Conservation (phyloP, 2,113 vertebrate genomes). For the Lasiurus cinereus region DNA sequence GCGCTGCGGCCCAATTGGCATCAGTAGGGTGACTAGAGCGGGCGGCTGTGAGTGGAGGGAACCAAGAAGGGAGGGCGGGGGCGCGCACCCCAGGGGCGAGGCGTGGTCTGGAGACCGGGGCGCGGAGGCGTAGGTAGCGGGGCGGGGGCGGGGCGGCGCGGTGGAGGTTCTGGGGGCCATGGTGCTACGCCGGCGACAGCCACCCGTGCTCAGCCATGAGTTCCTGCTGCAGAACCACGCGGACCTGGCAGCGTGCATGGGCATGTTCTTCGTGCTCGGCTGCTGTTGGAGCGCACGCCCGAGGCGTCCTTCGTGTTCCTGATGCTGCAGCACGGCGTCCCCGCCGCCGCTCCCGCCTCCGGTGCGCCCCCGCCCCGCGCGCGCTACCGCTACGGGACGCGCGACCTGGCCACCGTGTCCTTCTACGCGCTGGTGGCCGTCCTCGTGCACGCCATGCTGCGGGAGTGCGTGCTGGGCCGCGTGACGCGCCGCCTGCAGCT, state of each 20-base stretch:
- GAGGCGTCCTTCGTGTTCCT: slow-evolving; percentile 97
- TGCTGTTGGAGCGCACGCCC: slow-evolving; percentile 91
- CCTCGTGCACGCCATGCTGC: slow-evolving; percentile 96
- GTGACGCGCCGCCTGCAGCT: background rate
- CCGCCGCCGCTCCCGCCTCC: background rate
- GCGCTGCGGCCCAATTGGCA: no score
- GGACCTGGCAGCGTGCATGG: slow-evolving; percentile 97
- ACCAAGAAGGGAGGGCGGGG: background rate
- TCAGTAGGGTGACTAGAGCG: no score
- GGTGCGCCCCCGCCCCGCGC: background rate
- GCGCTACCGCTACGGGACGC: background rate
- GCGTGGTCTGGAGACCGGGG: background rate
- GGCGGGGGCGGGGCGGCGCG: slow-evolving; percentile 1
- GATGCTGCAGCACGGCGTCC: slow-evolving; percentile 95
- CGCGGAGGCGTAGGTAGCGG: background rate
- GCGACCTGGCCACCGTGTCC: slow-evolving; percentile 92
- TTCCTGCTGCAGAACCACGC: slow-evolving; percentile 98
- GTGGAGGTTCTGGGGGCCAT: slow-evolving; percentile 84
- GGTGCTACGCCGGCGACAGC: slow-evolving; percentile 86
- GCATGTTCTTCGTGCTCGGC: slow-evolving; percentile 97
- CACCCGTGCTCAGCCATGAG: slow-evolving; percentile 92
- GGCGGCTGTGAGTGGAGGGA: no score
- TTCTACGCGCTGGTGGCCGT: slow-evolving; percentile 98
- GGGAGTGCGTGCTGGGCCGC: slow-evolving; percentile 94
- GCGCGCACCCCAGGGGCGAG: background rate